These are phyloP conservation scores for Leptinotarsa haldemani DNA, from an alignment of 2,888 invertebrate species.

Conservation along the genomic window DNA sequence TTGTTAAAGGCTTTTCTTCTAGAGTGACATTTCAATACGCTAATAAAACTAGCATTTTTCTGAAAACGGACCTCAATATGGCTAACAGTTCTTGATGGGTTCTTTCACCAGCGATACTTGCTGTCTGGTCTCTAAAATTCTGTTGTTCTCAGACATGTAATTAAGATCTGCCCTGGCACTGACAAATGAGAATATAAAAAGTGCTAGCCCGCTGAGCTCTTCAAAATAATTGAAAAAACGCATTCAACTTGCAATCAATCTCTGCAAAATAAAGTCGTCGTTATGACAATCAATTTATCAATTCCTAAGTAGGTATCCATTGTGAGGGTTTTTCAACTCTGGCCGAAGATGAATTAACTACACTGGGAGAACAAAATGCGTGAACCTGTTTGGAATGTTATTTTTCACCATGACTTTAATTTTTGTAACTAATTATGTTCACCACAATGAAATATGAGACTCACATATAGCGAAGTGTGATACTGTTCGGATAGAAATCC, in stretches of 20 bases:
- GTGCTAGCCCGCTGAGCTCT: conserved; percentile 29
- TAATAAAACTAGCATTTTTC: no score
- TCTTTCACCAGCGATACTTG: background rate
- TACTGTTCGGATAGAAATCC: no score
- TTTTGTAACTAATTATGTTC: background rate
- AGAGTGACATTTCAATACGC: no score
- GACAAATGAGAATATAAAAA: conserved; percentile 39
- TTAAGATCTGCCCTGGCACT: conserved; percentile 29
- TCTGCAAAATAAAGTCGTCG: conserved; percentile 36
- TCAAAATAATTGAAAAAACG: conserved; percentile 29
- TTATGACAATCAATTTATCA: conserved; percentile 38
- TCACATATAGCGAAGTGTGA: no score
- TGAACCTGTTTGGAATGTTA: background rate
- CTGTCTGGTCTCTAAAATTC: background rate
- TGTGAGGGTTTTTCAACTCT: conserved; percentile 2
- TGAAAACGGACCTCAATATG: background rate
- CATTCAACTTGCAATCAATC: conserved; percentile 31
- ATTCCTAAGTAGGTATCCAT: conserved; percentile 20
- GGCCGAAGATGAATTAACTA: background rate
- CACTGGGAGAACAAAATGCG: background rate
- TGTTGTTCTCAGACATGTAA: conserved; percentile 18
- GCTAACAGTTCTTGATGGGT: background rate
- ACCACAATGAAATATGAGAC: background rate
- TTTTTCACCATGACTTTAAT: background rate
- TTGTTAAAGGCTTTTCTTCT: no score